Evolutionary conservation across 2,797 vertebrate species (phyloP), one percentile per base, ranked within the genome.

Genomic region (Sebastiscus albofasciatus): DNA sequence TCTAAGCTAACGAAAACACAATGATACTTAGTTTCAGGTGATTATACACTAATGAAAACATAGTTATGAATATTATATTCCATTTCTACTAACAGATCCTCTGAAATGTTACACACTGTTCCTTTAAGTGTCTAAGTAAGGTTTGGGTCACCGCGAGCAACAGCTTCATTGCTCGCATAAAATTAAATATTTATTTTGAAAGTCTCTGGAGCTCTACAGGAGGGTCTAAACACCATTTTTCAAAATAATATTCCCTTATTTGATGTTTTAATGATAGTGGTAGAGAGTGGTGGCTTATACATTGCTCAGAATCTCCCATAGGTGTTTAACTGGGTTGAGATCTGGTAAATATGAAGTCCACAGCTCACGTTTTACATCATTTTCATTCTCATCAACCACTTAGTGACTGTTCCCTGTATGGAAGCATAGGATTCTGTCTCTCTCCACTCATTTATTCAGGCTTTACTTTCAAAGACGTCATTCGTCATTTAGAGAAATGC

Each of bases 331-430:
- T 64, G 5, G 12, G 7, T 69, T 33, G 2, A 72, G 59, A 33
- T 65, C 20, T 31, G 29, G 13, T 69, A 33, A 52, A 8, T 46
- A 1, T 24, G 18, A 54, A 60, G 60, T 24, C 11, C 20, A 6
- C 4, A 68, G 29, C 22, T 67, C 65, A 55, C 62, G 11, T 71
- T 74, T 75, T 29, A 72, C 18, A 77, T 77, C 2, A 33, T 72
- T 75, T 56, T 26, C 11, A 64, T 54, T 67, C 10, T 31, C n/a
- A 56, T 75, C 6, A 46, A 55, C 12, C 52, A 16, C 31, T 52
- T 9, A 31, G 4, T 42, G 55, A 49, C 12, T 24, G 11, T 26
- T 71, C 34, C 9, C 14, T 26, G 14, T 2, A 18, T 12, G 16
- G n/a, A 71, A 46, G 18, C 16, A 16, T 27, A 9, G 18, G 20